A percentile compares a stretch with the other conserved stretches of the same genome.
These are phyloP conservation scores for Lepidotrigona ventralis DNA, from an alignment of 1,140 invertebrate species.

Conservation along the genomic window DNA sequence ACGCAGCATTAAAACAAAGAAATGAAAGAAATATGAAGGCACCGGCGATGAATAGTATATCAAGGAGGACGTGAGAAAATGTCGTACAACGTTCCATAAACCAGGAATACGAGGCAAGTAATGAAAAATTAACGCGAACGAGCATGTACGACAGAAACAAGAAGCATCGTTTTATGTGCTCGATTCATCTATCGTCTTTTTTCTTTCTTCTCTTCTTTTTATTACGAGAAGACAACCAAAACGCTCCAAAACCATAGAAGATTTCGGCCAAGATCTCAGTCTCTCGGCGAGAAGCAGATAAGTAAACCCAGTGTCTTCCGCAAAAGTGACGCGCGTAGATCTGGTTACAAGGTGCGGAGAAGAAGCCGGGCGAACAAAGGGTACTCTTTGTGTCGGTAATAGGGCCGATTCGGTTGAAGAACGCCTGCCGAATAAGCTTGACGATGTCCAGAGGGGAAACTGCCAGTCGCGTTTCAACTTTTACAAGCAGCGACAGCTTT, in stretches of 20 bases:
- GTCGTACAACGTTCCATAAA: neutral
- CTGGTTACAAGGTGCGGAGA: conserved; percentile 38
- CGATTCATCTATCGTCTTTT: neutral
- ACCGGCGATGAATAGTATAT: neutral
- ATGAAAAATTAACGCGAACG: neutral
- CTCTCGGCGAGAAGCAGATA: conserved; percentile 20
- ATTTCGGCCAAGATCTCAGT: conserved; percentile 32
- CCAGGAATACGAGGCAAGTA: neutral
- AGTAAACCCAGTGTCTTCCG: conserved; percentile 41
- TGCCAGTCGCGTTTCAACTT: neutral
- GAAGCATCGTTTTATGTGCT: neutral
- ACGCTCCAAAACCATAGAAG: neutral
- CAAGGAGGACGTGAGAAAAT: neutral
- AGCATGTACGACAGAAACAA: neutral
- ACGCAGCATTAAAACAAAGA: neutral
- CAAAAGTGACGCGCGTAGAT: conserved; percentile 51
- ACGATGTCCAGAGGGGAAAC: conserved; percentile 49
- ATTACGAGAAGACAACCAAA: neutral
- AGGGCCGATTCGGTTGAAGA: conserved; percentile 27
- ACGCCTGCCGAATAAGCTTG: conserved; percentile 30
- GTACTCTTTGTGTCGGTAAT: conserved; percentile 40
- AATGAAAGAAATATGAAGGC: neutral
- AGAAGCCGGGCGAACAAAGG: conserved; percentile 48
- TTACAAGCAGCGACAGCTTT: neutral
- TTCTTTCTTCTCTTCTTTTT: neutral